Conservation (phyloP, 1,140 invertebrate genomes). For the Trichogramma pretiosum region DNA sequence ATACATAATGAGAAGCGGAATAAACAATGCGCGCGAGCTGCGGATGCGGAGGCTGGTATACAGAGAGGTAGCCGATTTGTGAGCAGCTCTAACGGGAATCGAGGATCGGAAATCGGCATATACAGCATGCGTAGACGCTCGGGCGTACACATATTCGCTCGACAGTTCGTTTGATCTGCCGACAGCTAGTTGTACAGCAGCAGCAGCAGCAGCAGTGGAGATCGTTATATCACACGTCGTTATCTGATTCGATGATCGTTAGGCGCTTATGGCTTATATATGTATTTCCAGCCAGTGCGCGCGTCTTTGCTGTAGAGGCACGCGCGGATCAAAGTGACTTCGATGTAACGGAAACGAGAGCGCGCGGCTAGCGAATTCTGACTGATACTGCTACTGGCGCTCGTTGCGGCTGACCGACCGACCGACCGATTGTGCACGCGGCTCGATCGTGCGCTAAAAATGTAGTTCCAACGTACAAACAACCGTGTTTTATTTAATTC, state of each 20-base stretch:
- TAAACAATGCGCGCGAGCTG: conserved; percentile 8
- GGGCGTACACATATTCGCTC: conserved; percentile 1
- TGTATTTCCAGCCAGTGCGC: too few relatives aligned
- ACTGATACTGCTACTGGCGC: conserved; percentile 22
- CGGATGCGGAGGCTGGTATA: neutral
- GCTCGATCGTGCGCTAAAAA: too few relatives aligned
- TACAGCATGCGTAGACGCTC: neutral
- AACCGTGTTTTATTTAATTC: too few relatives aligned
- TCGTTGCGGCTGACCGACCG: conserved; percentile 19
- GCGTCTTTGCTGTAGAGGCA: neutral
- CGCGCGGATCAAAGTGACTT: conserved; percentile 15
- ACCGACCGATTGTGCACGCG: too few relatives aligned
- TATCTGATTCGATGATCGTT: conserved; percentile 29
- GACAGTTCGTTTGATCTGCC: conserved; percentile 26
- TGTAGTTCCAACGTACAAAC: too few relatives aligned
- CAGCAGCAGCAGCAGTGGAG: too few relatives aligned
- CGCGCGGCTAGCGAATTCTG: neutral
- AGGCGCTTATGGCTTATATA: neutral
- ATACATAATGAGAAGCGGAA: conserved; percentile 8
- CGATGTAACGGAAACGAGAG: conserved; percentile 24
- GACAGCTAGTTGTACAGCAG: too few relatives aligned
- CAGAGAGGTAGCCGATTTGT: neutral
- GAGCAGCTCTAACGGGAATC: neutral
- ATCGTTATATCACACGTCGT: conserved; percentile 34
- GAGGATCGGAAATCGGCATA: too few relatives aligned